Conservation (phyloP, 2,888 invertebrate species). For the Taenaris catops region DNA sequence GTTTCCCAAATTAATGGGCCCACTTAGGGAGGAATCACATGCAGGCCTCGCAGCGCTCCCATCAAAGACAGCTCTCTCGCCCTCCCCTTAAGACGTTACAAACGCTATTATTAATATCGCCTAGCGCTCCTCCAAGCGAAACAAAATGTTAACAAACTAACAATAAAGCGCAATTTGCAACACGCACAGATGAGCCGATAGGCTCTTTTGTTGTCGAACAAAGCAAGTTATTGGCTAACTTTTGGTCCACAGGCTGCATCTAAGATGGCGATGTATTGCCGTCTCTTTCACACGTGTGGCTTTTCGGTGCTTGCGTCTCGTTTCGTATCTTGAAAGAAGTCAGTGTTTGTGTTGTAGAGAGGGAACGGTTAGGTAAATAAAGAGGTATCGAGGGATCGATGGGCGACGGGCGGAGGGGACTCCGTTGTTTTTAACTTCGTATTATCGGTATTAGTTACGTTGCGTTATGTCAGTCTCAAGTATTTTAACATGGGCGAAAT, state of each 20-base stretch:
- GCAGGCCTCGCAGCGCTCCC: slow-evolving; percentile 29
- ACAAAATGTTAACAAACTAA: slow-evolving; percentile 33
- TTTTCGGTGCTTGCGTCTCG: slow-evolving; percentile 37
- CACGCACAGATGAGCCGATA: slow-evolving; percentile 15
- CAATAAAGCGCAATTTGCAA: slow-evolving; percentile 45
- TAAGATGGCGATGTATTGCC: slow-evolving; percentile 65
- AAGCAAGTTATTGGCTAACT: slow-evolving; percentile 71
- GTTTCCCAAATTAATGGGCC: slow-evolving; percentile 16
- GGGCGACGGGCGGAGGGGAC: slow-evolving; percentile 18
- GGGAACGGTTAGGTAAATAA: slow-evolving; percentile 62
- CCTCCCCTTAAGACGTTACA: slow-evolving; percentile 57
- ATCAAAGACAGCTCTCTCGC: slow-evolving; percentile 48
- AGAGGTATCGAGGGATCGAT: slow-evolving; percentile 54
- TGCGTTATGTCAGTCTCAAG: no score
- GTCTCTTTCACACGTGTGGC: slow-evolving; percentile 40
- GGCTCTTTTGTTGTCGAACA: slow-evolving; percentile 25
- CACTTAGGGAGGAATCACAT: slow-evolving; percentile 11
- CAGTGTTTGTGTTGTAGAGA: slow-evolving; percentile 57
- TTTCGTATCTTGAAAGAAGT: slow-evolving; percentile 69
- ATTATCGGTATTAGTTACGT: no score
- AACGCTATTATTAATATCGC: slow-evolving; percentile 62
- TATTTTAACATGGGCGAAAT: no score
- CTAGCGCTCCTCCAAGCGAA: slow-evolving; percentile 31
- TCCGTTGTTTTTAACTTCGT: no score
- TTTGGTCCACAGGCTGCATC: slow-evolving; percentile 74